Conservation (phyloP, 2,888 invertebrate genomes). For the Melanophora roralis region DNA sequence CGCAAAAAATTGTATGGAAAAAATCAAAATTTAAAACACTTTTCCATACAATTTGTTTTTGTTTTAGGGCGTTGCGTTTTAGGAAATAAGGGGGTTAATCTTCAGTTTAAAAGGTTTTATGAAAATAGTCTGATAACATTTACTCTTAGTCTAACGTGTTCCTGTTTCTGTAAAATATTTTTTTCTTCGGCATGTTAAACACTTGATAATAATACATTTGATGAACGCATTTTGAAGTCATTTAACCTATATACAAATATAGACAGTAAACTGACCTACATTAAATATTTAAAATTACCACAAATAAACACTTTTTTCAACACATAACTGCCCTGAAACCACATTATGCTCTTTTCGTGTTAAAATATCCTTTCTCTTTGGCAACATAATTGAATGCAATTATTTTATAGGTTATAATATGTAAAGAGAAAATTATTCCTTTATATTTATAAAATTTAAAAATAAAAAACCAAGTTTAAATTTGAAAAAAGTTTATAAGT, state of each 20-base stretch:
- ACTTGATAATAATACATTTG: not conserved
- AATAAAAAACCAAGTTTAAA: too few species aligned
- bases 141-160: not conserved
- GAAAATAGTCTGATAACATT: too few species aligned
- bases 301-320: conserved; percentile 30
- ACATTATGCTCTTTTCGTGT: not conserved
- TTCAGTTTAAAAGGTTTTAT: too few species aligned
- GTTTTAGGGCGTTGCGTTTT: too few species aligned
- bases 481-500: too few species aligned
- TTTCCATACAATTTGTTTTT: too few species aligned
- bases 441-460: too few species aligned
- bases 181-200: not conserved
- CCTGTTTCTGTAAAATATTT: not conserved
- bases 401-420: not conserved
- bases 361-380: conserved; percentile 1
- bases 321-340: not conserved
- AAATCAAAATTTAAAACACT: too few species aligned
- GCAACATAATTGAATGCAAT: not conserved
- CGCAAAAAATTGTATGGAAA: too few species aligned
- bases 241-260: conserved; percentile 44
- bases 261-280: conserved; percentile 57
- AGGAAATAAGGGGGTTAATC: too few species aligned
- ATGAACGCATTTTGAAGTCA: conserved; percentile 31
- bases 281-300: conserved; percentile 34
- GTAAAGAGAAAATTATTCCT: not conserved